Evolutionary conservation across 2,113 vertebrate species (phyloP), one percentile per base, ranked within the genome.

Genomic region (Polypterus senegalus): DNA sequence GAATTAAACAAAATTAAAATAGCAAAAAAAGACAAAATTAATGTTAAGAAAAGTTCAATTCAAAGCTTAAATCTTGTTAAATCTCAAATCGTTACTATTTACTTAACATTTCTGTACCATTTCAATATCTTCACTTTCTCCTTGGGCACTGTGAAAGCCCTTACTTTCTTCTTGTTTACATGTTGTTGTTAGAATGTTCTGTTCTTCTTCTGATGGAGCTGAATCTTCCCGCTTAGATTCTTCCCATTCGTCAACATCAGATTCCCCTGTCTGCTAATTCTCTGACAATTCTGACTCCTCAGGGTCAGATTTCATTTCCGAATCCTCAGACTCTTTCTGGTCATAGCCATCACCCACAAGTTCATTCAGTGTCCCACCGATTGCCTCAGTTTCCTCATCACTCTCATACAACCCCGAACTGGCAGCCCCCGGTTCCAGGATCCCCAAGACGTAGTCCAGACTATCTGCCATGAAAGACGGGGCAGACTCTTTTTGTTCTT

Each of bases 381-480:
- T 77, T 6, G 65, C 47, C 44, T 75, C 77, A 68, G 71, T 57
- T 54, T 81, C 78, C 9, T 86, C 79, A 1, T 83, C 83, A 4
- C 70, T 83, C 45, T 83, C 81, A 10, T 74, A 83, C n/a, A 90
- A 63, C 0, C 65, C 77, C 0, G 65, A 54, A 0, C 67, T 68
- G 2, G 82, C 55, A 3, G 79, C 77, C 59, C 83, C 77, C 1
- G 83, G 62, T 48, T 86, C 89, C 4, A 94, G 74, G 4, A 81
- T 65, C 0, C 82, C 88, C 59, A 99, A 81, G 51, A 99, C 80
- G 57, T 97, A 98, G 57, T 90, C 94, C 4, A 99, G 86, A 2
- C 95, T 95, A 60, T 98, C 95, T 6, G 76, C 77, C 9, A 84
- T 64, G 62, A 98, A 97, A 3, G 91, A 89, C 69, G 85, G 0